phyloP scores from a whole-genome alignment of 2,113 vertebrate species.

The Danio rerio region DNA sequence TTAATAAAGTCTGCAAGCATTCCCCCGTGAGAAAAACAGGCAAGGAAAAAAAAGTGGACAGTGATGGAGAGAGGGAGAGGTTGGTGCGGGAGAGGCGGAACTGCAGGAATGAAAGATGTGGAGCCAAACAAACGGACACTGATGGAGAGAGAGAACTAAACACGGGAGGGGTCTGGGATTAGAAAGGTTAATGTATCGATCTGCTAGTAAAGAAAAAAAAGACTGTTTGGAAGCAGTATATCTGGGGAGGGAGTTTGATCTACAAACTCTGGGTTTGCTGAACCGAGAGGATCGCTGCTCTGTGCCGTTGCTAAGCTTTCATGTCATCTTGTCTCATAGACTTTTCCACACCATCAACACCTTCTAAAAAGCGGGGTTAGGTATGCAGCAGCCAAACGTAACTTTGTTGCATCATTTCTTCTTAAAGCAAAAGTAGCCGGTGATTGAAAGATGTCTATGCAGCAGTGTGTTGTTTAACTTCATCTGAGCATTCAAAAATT shows the following conservation, averaged over 20 bases:
- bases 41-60: conserved; percentile 57
- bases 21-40: conserved; percentile 52
- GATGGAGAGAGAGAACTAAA: conserved; percentile 64
- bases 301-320: conserved; percentile 23
- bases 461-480: neutral
- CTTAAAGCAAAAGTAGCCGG: neutral
- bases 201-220: conserved; percentile 61
- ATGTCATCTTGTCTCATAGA: conserved; percentile 14
- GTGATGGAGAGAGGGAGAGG: conserved; percentile 52
- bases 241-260: conserved; percentile 23
- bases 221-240: conserved; percentile 29
- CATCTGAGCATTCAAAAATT: neutral
- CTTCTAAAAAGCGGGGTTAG: conserved; percentile 1
- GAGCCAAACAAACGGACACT: conserved; percentile 58
- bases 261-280: conserved; percentile 4
- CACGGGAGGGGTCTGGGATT: conserved; percentile 59
- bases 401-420: conserved; percentile 1
- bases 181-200: conserved; percentile 75
- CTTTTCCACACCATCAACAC: conserved; percentile 14
- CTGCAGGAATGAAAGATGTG: conserved; percentile 33
- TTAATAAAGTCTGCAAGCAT: conserved; percentile 61
- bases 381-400: neutral
- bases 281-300: conserved; percentile 11
- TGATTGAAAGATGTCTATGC: neutral
- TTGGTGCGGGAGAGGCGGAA: conserved; percentile 14